Evolutionary conservation across 2,888 invertebrate species (phyloP).

Genomic region (Dicycla oo): DNA sequence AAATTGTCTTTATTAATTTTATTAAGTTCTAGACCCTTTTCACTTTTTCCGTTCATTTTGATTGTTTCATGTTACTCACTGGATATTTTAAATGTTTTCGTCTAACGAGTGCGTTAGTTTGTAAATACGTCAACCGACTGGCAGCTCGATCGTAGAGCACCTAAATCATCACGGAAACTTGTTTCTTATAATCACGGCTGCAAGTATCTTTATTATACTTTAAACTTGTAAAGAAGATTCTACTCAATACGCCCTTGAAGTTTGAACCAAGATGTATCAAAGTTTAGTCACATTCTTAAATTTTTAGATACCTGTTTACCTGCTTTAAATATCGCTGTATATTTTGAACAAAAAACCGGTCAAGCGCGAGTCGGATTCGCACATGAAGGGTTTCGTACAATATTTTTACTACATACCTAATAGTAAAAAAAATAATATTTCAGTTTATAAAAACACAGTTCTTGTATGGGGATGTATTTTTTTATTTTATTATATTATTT

Average conservation of each 20-base stretch:
- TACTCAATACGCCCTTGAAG: conserved; percentile 37
- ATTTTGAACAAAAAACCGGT: not conserved
- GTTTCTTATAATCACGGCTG: conserved; percentile 52
- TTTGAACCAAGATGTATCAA: conserved; percentile 17
- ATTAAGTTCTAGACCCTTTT: conserved; percentile 64
- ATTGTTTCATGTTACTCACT: conserved; percentile 51
- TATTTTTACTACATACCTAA: too few relatives aligned
- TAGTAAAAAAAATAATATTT: too few relatives aligned
- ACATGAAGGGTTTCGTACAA: too few relatives aligned
- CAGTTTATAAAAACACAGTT: too few relatives aligned
- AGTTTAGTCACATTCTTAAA: conserved; percentile 16
- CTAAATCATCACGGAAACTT: conserved; percentile 59
- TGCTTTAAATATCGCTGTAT: conserved; percentile 1
- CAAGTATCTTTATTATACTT: conserved; percentile 27
- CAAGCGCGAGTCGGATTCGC: too few relatives aligned
- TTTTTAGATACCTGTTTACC: not conserved
- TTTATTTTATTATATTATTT: too few relatives aligned
- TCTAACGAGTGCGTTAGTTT: conserved; percentile 60
- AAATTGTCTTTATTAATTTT: conserved; percentile 57
- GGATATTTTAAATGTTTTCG: conserved; percentile 14
- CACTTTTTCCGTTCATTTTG: conserved; percentile 68
- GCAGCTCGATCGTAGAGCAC: conserved; percentile 34
- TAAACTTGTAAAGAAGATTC: conserved; percentile 7
- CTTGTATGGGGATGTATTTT: too few relatives aligned
- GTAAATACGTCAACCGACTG: conserved; percentile 57